Evolutionary conservation across 2,113 vertebrate species (phyloP).

Genomic region (Toxostoma redivivum): DNA sequence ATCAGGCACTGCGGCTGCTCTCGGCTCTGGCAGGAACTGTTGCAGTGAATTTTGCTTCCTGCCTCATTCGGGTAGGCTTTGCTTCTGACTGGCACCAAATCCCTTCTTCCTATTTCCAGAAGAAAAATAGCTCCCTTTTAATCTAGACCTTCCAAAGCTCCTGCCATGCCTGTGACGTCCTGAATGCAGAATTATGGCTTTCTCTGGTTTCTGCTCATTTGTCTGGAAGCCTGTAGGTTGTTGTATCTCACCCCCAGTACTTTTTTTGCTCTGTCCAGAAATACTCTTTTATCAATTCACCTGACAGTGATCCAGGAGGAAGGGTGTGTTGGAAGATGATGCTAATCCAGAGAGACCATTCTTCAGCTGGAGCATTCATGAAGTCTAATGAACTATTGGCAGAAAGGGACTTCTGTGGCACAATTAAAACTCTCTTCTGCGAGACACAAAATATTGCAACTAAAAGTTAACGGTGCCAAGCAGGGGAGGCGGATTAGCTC

Average conservation of each 20-base stretch:
- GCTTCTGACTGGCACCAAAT: conserved; percentile 54
- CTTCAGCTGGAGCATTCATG: not conserved
- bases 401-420: not conserved
- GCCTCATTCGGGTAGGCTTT: conserved; percentile 56
- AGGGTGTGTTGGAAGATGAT: conserved; percentile 22
- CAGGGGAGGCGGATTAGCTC: conserved; percentile 25
- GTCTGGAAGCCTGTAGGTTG: conserved; percentile 30
- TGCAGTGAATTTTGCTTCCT: conserved; percentile 67
- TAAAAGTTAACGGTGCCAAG: conserved; percentile 13
- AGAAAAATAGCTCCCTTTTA: conserved; percentile 49
- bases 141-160: conserved; percentile 45
- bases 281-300: conserved; percentile 5
- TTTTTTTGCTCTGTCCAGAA: not conserved
- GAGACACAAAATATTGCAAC: not conserved
- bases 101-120: conserved; percentile 47
- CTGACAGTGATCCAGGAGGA: conserved; percentile 18
- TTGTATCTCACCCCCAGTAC: not conserved
- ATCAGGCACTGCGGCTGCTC: conserved; percentile 34
- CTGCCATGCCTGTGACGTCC: conserved; percentile 41
- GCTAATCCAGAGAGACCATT: conserved; percentile 17
- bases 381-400: conserved; percentile 45
- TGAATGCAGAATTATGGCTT: conserved; percentile 42
- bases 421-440: conserved; percentile 29
- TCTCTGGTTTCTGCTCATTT: conserved; percentile 29
- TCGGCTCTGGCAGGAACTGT: conserved; percentile 45